Evolutionary conservation across 2,888 invertebrate genomes (phyloP), one percentile per base, ranked within the genome.

Genomic region (Sminthurinus aureus): DNA sequence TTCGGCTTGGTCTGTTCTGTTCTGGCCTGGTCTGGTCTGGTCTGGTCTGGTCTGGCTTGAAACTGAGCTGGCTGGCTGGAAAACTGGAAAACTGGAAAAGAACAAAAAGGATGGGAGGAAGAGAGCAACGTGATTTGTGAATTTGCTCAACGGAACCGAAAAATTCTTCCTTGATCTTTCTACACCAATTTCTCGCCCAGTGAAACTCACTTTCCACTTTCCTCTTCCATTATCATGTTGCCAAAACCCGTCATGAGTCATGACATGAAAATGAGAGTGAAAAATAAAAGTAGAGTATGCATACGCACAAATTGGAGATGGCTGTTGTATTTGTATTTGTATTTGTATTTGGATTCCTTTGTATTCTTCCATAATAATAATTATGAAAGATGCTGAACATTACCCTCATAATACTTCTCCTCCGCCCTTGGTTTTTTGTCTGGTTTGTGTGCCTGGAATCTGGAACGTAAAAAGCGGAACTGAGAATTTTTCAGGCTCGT

Each of bases 101-200:
- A 58, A 58, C 18, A 20, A 24, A 69, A 69, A 69, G 22, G 22
- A 69, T 66, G 66, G 66, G 18, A n/a, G 66, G 15, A 58, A 58
- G 18, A 13, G 58, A 58, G 58, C 1, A 9, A 58, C 58, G 58
- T 13, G 58, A 51, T 75, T 26, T 75, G 75, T 50, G 74, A 74
- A 69, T 50, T 74, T 74, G 26, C 20, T 51, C 75, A 75, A 11
- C 75, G 52, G 75, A 75, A 75, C 51, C 20, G n/a, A 22, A 75
- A 18, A 75, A 51, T 50, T 38, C 38, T 38, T 38, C 18, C 75
- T 75, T 75, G 75, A 75, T 51, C 75, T 75, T 75, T 75, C 75
- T 51, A 38, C 75, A 75, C 51, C 24, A 26, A 75, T 75, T 75
- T 75, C 50, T n/a, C 24, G 38, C 38, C 38, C 38, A 38, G 38